These are phyloP conservation scores for Erythrolamprus reginae DNA, from an alignment of 2,113 vertebrate genomes.

Conservation along the genomic window DNA sequence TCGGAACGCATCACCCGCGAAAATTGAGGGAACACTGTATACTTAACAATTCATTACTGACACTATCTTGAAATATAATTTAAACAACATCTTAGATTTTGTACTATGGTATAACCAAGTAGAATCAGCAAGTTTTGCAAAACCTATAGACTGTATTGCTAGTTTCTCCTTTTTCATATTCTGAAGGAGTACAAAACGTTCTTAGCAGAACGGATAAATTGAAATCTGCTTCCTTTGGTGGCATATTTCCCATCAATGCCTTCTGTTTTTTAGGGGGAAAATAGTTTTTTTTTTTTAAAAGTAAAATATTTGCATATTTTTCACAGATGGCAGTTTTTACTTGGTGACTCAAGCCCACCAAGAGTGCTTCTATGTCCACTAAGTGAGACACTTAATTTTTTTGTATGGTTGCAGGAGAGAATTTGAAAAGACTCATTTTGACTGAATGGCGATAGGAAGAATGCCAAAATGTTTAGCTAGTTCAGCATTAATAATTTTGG, in stretches of 20 bases:
- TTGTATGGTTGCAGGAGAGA: not conserved
- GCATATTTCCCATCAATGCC: slow-evolving; percentile 34
- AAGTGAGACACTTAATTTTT: not conserved
- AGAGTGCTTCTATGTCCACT: rapidly evolving
- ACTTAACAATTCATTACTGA: slow-evolving; percentile 24
- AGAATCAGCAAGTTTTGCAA: slow-evolving; percentile 29
- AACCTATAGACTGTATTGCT: not conserved
- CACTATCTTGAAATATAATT: slow-evolving; percentile 38
- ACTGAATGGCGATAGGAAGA: not conserved
- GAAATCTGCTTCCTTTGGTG: slow-evolving; percentile 33
- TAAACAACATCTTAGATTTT: not conserved
- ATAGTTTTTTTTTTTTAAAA: not conserved
- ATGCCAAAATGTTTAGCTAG: not conserved
- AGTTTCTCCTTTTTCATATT: not conserved
- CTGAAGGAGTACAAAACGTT: slow-evolving; percentile 28
- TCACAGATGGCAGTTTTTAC: slow-evolving; percentile 21
- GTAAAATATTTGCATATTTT: slow-evolving; percentile 19
- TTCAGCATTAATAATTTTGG: not conserved
- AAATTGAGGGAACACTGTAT: too few relatives aligned
- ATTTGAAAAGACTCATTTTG: not conserved
- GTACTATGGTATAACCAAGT: not conserved
- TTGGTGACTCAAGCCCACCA: not conserved
- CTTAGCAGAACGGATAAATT: slow-evolving; percentile 35
- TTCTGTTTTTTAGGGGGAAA: slow-evolving; percentile 27
- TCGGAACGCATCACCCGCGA: too few relatives aligned